phyloP scores from a whole-genome alignment of 2,888 invertebrate species.

The Tholera decimalis region DNA sequence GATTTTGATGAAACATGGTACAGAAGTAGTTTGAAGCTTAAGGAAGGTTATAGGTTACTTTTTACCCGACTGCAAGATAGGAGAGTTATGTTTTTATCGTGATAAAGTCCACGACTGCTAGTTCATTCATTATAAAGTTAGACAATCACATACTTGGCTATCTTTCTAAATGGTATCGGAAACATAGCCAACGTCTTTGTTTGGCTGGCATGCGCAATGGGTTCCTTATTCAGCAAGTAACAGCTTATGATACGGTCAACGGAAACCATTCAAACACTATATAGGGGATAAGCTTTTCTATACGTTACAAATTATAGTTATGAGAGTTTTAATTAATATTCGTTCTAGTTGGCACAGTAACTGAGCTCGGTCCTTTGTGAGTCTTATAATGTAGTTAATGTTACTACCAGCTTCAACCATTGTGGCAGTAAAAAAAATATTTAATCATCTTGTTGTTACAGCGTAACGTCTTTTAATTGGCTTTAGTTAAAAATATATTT shows the following conservation, averaged over 20 bases:
- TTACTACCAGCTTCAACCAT: neutral
- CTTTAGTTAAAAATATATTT: no score
- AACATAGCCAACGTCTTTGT: constrained; percentile 39
- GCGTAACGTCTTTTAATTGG: no score
- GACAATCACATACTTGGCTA: constrained; percentile 1
- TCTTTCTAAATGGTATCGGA: constrained; percentile 25
- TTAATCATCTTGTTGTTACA: neutral
- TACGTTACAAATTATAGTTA: constrained; percentile 23
- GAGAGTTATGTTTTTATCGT: no score
- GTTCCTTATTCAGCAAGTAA: constrained; percentile 48
- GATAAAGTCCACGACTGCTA: no score
- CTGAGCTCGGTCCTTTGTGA: neutral
- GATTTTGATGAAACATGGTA: no score
- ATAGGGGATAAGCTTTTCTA: constrained; percentile 35
- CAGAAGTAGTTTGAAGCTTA: no score
- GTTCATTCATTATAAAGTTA: neutral
- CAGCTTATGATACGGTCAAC: constrained; percentile 50
- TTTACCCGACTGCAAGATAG: no score
- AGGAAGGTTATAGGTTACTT: no score
- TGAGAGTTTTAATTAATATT: constrained; percentile 10
- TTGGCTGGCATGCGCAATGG: constrained; percentile 49
- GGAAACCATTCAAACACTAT: constrained; percentile 56
- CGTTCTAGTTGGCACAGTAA: constrained; percentile 1
- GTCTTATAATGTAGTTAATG: no score
- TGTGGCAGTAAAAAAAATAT: neutral